Conservation (phyloP, 2,113 vertebrate genomes). For the Centropus bengalensis region DNA sequence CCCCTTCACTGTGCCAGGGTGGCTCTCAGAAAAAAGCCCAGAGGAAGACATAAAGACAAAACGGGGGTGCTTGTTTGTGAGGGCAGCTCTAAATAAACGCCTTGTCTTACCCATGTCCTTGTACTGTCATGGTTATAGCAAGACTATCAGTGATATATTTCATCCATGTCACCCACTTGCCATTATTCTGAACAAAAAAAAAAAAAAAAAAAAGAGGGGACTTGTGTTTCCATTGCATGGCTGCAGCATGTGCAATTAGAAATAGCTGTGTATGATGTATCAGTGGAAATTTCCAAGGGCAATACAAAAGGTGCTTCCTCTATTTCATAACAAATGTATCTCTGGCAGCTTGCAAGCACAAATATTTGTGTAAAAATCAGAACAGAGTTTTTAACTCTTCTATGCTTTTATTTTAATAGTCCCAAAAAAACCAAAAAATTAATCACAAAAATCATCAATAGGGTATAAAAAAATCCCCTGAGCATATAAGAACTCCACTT, state of each 20-base stretch:
- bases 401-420: not conserved
- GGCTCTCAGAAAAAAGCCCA: not conserved
- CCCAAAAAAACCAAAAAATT: not conserved
- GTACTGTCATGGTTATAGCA: not conserved
- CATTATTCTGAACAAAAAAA: not conserved
- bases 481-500: not conserved
- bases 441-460: not conserved
- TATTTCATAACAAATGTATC: not conserved
- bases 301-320: constrained; percentile 13
- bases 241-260: not conserved
- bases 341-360: not conserved
- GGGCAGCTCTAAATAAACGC: not conserved
- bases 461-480: not conserved
- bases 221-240: not conserved
- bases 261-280: not conserved
- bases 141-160: not conserved
- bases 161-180: not conserved
- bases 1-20: not conserved
- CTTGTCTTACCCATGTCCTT: not conserved
- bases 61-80: not conserved
- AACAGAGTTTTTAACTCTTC: not conserved
- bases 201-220: not conserved
- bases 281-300: constrained; percentile 50
- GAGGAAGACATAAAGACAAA: not conserved
- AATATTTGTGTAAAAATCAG: not conserved